Conservation (phyloP, 30 jellyfish, hydroid and myxozoan genomes). For the Hydra vulgaris region DNA sequence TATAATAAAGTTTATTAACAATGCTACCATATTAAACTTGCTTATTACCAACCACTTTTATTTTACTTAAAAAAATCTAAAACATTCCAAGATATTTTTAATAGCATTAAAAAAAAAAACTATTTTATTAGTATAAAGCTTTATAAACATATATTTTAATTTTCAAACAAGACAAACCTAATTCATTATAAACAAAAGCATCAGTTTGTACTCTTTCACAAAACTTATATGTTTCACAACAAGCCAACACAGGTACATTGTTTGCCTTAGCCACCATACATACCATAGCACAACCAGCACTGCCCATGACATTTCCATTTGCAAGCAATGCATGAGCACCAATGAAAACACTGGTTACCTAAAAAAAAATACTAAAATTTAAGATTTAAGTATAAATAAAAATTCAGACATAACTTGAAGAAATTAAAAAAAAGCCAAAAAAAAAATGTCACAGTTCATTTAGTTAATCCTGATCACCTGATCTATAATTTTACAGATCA, state of each 20-base stretch:
- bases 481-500: too few relatives aligned
- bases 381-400: not conserved
- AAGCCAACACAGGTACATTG: constrained; percentile 98
- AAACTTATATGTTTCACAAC: constrained; percentile 96
- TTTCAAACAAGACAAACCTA: too few relatives aligned
- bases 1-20: too few relatives aligned
- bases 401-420: not conserved
- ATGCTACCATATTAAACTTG: too few relatives aligned
- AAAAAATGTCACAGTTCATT: not conserved
- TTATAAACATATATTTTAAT: too few relatives aligned
- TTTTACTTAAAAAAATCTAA: too few relatives aligned
- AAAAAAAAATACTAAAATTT: not conserved
- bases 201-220: constrained; percentile 98
- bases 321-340: constrained; percentile 98
- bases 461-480: too few relatives aligned
- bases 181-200: constrained; percentile 93
- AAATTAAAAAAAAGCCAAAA: too few relatives aligned
- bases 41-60: too few relatives aligned
- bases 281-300: constrained; percentile 83
- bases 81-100: too few relatives aligned
- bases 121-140: too few relatives aligned
- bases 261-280: constrained; percentile 94
- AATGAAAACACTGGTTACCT: constrained; percentile 88
- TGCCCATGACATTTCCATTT: constrained; percentile 94
- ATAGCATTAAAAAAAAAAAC: too few relatives aligned